phyloP scores from a whole-genome alignment of 2,888 invertebrate genomes.

The Oxycera nigricornis region DNA sequence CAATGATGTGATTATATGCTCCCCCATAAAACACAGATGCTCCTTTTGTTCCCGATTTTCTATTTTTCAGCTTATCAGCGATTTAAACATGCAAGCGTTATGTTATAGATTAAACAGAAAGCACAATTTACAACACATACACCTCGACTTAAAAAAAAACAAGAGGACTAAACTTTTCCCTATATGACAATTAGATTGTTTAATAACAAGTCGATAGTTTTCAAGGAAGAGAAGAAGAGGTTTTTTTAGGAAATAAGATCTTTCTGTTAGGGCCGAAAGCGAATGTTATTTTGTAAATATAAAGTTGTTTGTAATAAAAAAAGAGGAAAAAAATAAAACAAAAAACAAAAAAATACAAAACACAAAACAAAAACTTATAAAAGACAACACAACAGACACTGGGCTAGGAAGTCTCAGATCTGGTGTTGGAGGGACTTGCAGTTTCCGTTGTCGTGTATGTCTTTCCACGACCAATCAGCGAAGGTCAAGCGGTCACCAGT shows the following conservation, averaged over 20 bases:
- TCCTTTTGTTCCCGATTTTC: conserved; percentile 52
- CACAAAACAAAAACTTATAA: conserved; percentile 35
- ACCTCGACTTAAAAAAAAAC: not conserved
- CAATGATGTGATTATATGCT: conserved; percentile 22
- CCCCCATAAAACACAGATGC: conserved; percentile 46
- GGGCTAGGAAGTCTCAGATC: not conserved
- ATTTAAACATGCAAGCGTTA: not conserved
- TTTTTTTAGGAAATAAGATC: conserved; percentile 28
- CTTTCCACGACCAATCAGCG: not conserved
- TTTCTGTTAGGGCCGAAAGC: conserved; percentile 32
- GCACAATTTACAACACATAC: conserved; percentile 31
- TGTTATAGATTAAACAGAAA: conserved; percentile 22
- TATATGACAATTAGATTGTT: not conserved
- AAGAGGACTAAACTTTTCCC: not conserved
- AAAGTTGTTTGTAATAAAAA: conserved; percentile 41
- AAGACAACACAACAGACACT: conserved; percentile 27
- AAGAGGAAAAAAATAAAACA: conserved; percentile 18
- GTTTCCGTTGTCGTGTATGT: not conserved
- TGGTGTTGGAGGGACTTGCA: not conserved
- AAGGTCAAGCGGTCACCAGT: no score
- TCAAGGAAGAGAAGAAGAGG: conserved; percentile 28
- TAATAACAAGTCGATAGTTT: conserved; percentile 27
- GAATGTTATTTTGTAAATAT: conserved; percentile 38
- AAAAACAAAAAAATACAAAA: conserved; percentile 39
- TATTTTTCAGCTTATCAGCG: conserved; percentile 64